These are phyloP conservation scores for Cataglyphis rosenhaueri DNA, from an alignment of 2,888 invertebrate genomes.

Conservation along the genomic window DNA sequence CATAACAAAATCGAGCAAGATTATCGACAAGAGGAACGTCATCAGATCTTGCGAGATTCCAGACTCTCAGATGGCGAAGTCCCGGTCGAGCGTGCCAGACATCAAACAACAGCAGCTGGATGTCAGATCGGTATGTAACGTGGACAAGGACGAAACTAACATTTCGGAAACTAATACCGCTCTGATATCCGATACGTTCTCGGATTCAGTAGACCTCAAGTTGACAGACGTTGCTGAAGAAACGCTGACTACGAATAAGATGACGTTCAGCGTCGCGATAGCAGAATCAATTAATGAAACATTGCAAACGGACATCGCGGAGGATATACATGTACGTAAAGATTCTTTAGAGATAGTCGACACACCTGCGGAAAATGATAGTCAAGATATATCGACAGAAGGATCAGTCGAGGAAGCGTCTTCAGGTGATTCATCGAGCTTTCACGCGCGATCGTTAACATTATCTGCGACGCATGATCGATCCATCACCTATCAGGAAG, in stretches of 20 bases:
- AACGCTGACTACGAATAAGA: constrained; percentile 1
- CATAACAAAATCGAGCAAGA: constrained; percentile 4
- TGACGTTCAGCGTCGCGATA: neutral
- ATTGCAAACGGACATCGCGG: neutral
- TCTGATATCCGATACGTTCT: constrained; percentile 26
- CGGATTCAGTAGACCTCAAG: constrained; percentile 22
- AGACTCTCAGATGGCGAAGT: constrained; percentile 13
- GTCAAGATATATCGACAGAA: neutral
- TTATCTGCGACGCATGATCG: constrained; percentile 18
- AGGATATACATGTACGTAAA: constrained; percentile 45
- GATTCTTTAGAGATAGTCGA: constrained; percentile 26
- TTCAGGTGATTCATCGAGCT: constrained; percentile 45
- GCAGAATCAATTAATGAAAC: neutral
- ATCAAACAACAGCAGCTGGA: constrained; percentile 56
- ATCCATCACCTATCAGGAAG: neutral
- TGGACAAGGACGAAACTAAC: constrained; percentile 27
- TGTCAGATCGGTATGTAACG: constrained; percentile 70
- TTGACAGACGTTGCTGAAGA: constrained; percentile 33
- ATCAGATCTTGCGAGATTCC: neutral
- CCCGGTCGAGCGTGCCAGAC: constrained; percentile 53
- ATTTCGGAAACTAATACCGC: constrained; percentile 45
- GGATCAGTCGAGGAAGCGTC: neutral
- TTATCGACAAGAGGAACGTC: neutral
- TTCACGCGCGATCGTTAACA: constrained; percentile 28
- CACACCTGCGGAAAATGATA: constrained; percentile 15